Evolutionary conservation across 2,797 vertebrate genomes (phyloP), one percentile per base, ranked within the genome.

Genomic region (Danio aesculapii): DNA sequence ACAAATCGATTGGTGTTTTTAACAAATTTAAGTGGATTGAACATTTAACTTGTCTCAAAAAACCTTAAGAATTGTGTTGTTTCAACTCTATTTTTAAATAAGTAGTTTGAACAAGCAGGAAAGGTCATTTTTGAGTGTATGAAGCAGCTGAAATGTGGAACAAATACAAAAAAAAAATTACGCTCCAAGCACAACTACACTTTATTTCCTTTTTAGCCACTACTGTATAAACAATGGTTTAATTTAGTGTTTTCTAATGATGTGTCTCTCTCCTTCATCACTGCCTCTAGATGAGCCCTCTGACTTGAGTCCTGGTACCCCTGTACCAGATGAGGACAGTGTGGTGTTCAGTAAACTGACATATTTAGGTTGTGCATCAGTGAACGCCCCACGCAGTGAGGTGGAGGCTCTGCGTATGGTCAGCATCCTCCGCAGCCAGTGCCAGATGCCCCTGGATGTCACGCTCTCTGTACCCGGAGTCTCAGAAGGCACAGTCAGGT

Each of bases 291-390:
- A 93, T 50, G 93, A 95, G 71, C 92, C 92, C 6, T 93, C 92
- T 1, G 94, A 92, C 6, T 88, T 90, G n/a, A 95, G 93, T 87
- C 96, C 97, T 4, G 90, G 95, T 68, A 97, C 96, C 0, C 96
- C 97, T 0, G 90, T 98, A 84, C 95, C 95, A 0, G 98, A 99
- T 1, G 98, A 99, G 88, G 98, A 99, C 94, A 99, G 98, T 0
- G 96, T 99, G 52, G 95, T 99, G 90, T 99, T 99, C 89, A 99
- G 96, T 92, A 97, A 99, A 91, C 96, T 99, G 64, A 99, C 98
- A 0, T 99, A 99, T 88, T 91, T 99, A 59, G 98, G 98, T 84
- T 99, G 98, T 44, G 97, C 98, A 21, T 99, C 98, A 0, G 98
- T 99, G 71, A 99, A 99, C 2, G 98, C 98, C 52, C 98, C 98